Evolutionary conservation across 2,113 vertebrate genomes (phyloP).

Genomic region (Brachypodius melanocephalos): DNA sequence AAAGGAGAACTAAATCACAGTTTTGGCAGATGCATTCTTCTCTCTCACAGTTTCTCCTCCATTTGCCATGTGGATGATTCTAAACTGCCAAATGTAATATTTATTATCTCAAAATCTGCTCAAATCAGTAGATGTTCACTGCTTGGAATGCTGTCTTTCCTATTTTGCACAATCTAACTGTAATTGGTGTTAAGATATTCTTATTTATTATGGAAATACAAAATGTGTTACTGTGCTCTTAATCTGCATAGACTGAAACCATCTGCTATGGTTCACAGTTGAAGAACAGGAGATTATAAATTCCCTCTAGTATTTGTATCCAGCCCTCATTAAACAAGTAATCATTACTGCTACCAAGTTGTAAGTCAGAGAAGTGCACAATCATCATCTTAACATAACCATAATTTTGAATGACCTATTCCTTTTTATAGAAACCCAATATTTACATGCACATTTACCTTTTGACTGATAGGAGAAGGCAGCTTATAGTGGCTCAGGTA

Average conservation of each 20-base stretch:
- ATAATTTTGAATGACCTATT: background rate
- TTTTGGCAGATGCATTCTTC: background rate
- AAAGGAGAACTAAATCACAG: background rate
- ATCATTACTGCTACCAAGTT: background rate
- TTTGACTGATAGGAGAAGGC: background rate
- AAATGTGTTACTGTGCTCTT: constrained; percentile 47
- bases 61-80: background rate
- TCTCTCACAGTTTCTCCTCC: background rate
- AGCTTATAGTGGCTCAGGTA: background rate
- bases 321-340: constrained; percentile 3
- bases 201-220: constrained; percentile 48
- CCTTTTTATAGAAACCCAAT: background rate
- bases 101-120: constrained; percentile 14
- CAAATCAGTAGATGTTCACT: background rate
- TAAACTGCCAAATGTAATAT: constrained; percentile 22
- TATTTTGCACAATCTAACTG: background rate
- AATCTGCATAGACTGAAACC: constrained; percentile 37
- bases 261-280: constrained; percentile 41
- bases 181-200: constrained; percentile 47
- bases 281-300: background rate
- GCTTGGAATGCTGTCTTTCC: background rate
- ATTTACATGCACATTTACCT: background rate
- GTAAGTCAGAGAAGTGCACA: background rate
- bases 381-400: background rate
- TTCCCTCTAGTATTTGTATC: background rate